Base-by-base conservation (phyloP, 2,113 vertebrate species). In the Panurus biarmicus region DNA sequence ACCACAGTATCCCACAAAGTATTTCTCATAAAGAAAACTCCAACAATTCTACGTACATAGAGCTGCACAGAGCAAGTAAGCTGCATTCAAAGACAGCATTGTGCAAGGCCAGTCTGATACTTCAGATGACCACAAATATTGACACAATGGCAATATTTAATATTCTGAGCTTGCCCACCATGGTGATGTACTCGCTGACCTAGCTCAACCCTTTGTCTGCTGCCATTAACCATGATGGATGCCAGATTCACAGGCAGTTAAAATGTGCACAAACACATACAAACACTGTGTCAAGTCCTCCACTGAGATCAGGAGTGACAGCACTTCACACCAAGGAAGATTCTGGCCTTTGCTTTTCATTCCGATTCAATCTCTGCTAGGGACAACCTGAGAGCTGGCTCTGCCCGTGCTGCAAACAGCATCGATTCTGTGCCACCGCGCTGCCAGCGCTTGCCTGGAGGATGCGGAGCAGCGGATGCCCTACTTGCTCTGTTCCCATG, bases 401-500 rank as follows among this genome's bases (percentile, higher is more conserved):
- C 45, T 87, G 16, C 70, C 14, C 0, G n/a, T 2, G 44, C 75
- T 67, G 84, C 87, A 35, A 38, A 6, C 29, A 0, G 11, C 87
- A 86, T 40, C 25, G 81, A 86, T 96, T 94, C 84, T 57, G n/a
- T 85, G 65, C 73, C 40, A 8, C 66, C 0, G 6, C 45, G 2
- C 48, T 56, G 40, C 48, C 69, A 62, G 85, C 47, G 56, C 31
- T 35, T 17, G n/a, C 25, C 83, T 6, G 40, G 74, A 86, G 89
- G 83, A 42, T 12, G 3, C 7, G 2, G 89, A 54, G 15, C 15
- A 2, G 70, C 10, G 5, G 28, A 47, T 93, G 96, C 83, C 96
- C 96, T 94, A 91, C 91, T 95, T 97, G 93, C 87, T 74, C 58
- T 11, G 97, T 97, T 97, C 91, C 97, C 94, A 96, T 96, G 95